Conservation (phyloP, 2,888 invertebrate genomes). For the Andrena marginata region DNA sequence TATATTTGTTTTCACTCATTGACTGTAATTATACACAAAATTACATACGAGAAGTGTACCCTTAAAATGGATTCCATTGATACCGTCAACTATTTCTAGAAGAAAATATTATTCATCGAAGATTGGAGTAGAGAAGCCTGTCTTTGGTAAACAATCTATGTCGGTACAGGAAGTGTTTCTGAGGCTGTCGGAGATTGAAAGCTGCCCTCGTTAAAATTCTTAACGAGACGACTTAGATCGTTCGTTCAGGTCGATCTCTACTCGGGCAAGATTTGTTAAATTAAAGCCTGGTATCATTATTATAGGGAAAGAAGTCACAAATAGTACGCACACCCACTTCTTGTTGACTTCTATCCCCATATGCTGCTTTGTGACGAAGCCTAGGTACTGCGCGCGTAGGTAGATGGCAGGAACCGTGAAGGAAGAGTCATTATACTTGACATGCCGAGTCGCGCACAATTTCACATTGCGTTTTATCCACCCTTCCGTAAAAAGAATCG, state of each 20-base stretch:
- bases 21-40: neutral
- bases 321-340: neutral
- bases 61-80: neutral
- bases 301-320: neutral
- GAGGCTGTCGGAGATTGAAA: constrained; percentile 22
- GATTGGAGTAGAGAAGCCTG: neutral
- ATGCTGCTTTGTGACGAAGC: constrained; percentile 4
- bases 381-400: neutral
- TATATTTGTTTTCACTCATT: too few relatives aligned
- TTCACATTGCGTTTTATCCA: constrained; percentile 39
- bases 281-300: constrained; percentile 4
- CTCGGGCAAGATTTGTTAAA: neutral
- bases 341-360: neutral
- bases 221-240: constrained; percentile 45
- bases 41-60: neutral
- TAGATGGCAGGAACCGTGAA: constrained; percentile 23
- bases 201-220: constrained; percentile 38
- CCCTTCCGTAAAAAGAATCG: constrained; percentile 17
- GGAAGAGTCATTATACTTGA: constrained; percentile 33
- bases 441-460: constrained; percentile 40
- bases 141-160: constrained; percentile 22
- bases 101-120: neutral
- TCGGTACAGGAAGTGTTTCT: constrained; percentile 23
- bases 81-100: neutral
- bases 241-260: neutral